These are phyloP conservation scores for Batillaria attramentaria DNA, from an alignment of 1,140 invertebrate species.

Conservation along the genomic window DNA sequence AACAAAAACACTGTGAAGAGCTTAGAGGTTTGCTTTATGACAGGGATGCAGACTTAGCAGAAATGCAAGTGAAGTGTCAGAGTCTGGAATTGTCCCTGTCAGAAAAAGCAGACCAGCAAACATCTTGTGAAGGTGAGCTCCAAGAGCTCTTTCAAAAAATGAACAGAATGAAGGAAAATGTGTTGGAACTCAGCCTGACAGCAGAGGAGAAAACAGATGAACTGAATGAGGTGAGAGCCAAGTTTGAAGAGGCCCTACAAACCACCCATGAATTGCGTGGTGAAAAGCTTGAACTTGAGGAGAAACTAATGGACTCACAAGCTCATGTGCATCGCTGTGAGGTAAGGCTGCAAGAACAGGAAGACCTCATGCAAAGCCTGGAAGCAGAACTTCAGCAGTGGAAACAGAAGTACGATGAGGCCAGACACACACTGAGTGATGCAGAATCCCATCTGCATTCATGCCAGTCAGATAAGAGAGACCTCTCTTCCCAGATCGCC, in stretches of 20 bases:
- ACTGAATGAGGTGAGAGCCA: conserved; percentile 21
- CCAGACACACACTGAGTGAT: background rate
- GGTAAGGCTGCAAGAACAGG: conserved; percentile 14
- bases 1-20: background rate
- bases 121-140: conserved; percentile 22
- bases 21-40: background rate
- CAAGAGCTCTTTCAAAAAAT: conserved; percentile 23
- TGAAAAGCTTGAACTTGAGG: conserved; percentile 19
- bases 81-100: background rate
- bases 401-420: conserved; percentile 21
- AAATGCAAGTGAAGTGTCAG: background rate
- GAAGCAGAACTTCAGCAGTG: conserved; percentile 26
- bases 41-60: background rate
- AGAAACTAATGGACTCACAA: conserved; percentile 12
- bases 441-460: conserved; percentile 18
- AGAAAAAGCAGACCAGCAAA: conserved; percentile 1
- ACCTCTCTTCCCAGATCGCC: background rate
- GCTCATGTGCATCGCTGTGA: conserved; percentile 4
- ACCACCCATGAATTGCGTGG: background rate
- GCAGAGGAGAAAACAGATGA: conserved; percentile 32
- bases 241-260: conserved; percentile 24
- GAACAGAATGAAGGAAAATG: conserved; percentile 2
- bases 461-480: conserved; percentile 11
- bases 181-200: background rate
- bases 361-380: conserved; percentile 23